Conservation (phyloP, 2,797 vertebrate species). For the Astyanax mexicanus region DNA sequence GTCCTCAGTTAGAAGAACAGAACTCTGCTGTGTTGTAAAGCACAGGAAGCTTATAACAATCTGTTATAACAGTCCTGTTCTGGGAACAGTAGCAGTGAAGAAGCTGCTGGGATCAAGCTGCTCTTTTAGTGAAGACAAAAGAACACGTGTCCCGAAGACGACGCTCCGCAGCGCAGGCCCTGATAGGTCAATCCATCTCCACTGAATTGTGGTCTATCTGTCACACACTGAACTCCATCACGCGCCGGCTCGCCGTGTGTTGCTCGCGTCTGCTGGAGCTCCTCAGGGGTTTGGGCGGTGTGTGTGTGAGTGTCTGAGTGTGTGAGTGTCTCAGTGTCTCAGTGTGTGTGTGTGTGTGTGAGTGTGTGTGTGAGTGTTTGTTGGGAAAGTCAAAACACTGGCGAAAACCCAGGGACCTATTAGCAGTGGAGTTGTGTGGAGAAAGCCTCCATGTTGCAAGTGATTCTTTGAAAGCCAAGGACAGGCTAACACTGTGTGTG, state of each 20-base stretch:
- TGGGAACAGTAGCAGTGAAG: background rate
- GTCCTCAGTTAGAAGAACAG: too few species aligned
- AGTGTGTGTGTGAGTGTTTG: background rate
- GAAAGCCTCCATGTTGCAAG: slow-evolving; percentile 13
- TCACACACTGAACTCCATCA: slow-evolving; percentile 8
- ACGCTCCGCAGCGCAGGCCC: slow-evolving; percentile 8
- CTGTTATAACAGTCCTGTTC: background rate
- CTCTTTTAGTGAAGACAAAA: slow-evolving; percentile 2
- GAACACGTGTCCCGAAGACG: background rate
- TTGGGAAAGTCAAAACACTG: slow-evolving; percentile 24
- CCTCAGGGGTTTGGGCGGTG: background rate
- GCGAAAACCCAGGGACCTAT: slow-evolving; percentile 41
- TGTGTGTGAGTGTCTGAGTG: slow-evolving; percentile 17
- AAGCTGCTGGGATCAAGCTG: background rate
- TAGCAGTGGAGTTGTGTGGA: slow-evolving; percentile 32
- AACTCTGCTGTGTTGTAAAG: too few species aligned
- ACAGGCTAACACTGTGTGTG: slow-evolving; percentile 19
- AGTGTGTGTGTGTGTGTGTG: slow-evolving; percentile 8
- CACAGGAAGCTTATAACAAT: background rate
- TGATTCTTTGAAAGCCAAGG: slow-evolving; percentile 30
- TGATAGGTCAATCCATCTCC: slow-evolving; percentile 5
- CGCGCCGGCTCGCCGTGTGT: background rate
- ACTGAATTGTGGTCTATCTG: slow-evolving; percentile 12
- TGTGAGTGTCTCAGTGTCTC: slow-evolving; percentile 13
- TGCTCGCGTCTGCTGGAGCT: slow-evolving; percentile 19